Base-by-base conservation (phyloP, 2,888 invertebrate genomes). In the Caenorhabditis drosophilae region DNA sequence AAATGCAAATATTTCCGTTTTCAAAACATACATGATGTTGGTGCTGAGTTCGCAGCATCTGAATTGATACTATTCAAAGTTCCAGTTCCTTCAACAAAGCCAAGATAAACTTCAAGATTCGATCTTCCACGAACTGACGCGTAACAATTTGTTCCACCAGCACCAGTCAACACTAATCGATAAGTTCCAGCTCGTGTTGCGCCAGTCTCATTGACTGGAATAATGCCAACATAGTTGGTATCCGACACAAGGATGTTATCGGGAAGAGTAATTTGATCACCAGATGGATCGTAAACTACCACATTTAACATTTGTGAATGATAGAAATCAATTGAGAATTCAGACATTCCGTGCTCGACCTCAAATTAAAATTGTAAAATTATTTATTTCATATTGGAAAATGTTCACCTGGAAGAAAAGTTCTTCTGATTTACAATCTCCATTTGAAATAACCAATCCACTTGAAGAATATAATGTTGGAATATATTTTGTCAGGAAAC, bases 281-380 rank as follows among this genome's bases (percentile, higher is more conserved):
- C 70, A 34, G 51, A 44, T 51, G 69, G 70, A 38, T 73, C 62
- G 15, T 45, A 70, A 2, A 73, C 55, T 11, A 47, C 45, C 31
- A 73, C 53, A 6, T 12, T 47, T 41, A 50, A 58, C 31, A 57
- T 22, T 1, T 34, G 26, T 18, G 67, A 73, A 53, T 66, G 56
- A 56, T 60, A 70, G 70, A 67, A 76, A 42, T 74, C 68, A 38
- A 78, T 58, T 16, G 76, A 73, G 67, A 78, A 74, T 38, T 74
- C 76, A 46, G 67, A 69, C 53, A 73, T 72, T 22, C 60, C 62
- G 36, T 72, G 67, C 41, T 78, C 77, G 42, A 78, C 62, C 66
- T 73, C 49, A 48, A 64, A 55, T 38, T 44, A 12, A 23, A 18
- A 6, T 52, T 6, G 16, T n/a, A n/a, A n/a, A n/a, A n/a, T n/a